Evolutionary conservation across 2,888 invertebrate species (phyloP), one percentile per base, ranked within the genome.

Genomic region (Andrena haemorrhoa): DNA sequence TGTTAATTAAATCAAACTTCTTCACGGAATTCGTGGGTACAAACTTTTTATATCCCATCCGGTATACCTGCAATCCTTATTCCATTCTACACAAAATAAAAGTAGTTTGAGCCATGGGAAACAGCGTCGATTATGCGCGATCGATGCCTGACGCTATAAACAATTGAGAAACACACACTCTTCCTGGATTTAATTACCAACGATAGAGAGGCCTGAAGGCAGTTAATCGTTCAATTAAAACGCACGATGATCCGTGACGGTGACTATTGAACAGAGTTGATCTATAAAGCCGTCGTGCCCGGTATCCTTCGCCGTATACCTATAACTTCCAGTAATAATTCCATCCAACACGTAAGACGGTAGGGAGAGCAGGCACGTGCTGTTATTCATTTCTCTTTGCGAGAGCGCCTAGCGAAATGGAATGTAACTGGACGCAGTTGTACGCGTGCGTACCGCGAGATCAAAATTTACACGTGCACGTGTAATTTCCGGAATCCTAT

Each of bases 381-480:
- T 5, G 53, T 69, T 69, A 56, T 56, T 16, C 47, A 56, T 69
- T 79, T 75, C 68, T 35, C 56, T 31, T 53, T n/a, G 16, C 26
- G 5, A 2, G 26, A 75, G 35, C 23, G 53, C 8, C 3, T 12
- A 51, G 5, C 16, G 49, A 35, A 64, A n/a, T 65, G 74, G 60
- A 63, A 75, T 66, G 20, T 2, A 26, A 29, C 49, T 16, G 20
- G 23, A 4, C 6, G n/a, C n/a, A 29, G 10, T 16, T 64, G 20
- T 35, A 0, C 26, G 5, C 12, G n/a, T 0, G 23, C 29, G 49
- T 2, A n/a, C 20, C 12, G 16, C 23, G 10, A 16, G 7, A 29
- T 7, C 51, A 26, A 47, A 26, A 75, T 47, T 53, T 56, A 29
- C 31, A 31, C 20, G 16, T 20, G 23, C 20, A 26, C 0, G 10